Base-by-base conservation (phyloP, 2,888 invertebrate species). In the Ormyrus nitidulus region DNA sequence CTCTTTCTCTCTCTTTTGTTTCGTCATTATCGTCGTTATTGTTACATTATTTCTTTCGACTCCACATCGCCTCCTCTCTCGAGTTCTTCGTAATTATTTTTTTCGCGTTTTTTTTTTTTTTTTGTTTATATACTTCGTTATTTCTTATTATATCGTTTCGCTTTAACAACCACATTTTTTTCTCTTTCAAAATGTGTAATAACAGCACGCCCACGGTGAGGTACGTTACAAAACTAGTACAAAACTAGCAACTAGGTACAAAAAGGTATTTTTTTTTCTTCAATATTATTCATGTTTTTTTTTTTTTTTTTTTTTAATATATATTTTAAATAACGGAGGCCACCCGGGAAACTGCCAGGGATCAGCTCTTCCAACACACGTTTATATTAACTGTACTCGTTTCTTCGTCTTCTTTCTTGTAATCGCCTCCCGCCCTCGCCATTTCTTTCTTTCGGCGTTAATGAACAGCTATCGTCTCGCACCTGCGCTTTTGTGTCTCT, bases 191-290 rank as follows among this genome's bases (percentile, higher is more conserved):
- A 89, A 88, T 88, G 87, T 88, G 84, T 87, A 86, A 88, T 88
- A 89, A 89, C 87, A 88, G 88, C 88, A 88, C 88, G 88, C 83
- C 86, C 88, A 86, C 86, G 85, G 85, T 87, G 87, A 89, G 87
- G 87, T 91, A 91, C 89, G 87, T 91, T 92, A 92, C 90, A 92
- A 92, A 92, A 92, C 92, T 92, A 91, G 92, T 92, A 92, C 90
- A 92, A 92, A 92, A 92, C 92, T 92, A 92, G 91, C 91, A 90
- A 90, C 92, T 92, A 92, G 91, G 91, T 92, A 92, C 91, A 92
- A 92, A 92, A 92, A 87, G 88, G 86, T 77, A 64, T 80, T 49
- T 72, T 51, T 49, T 66, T 62, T 53, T 80, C 8, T 68, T 72
- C 13, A 10, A 70, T 56, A 10, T 72, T 68, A 34, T 64, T 44